phyloP scores from a whole-genome alignment of 2,888 invertebrate genomes.

The Xestia xanthographa region DNA sequence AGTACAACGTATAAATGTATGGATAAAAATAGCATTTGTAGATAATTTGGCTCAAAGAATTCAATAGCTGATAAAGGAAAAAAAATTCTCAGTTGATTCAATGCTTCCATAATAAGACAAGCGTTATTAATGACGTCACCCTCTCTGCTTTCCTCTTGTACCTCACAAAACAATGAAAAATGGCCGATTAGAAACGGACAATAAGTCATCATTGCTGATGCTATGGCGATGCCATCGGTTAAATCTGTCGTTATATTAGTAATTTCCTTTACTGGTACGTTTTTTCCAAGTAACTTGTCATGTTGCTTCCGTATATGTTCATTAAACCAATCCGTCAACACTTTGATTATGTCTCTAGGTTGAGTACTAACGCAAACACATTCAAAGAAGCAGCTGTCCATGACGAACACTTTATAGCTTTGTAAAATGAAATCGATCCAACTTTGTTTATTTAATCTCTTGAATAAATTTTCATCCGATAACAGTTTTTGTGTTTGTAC shows the following conservation, averaged over 20 bases:
- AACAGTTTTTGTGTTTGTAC: conserved; percentile 76
- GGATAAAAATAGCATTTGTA: conserved; percentile 91
- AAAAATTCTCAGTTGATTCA: conserved; percentile 89
- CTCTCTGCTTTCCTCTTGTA: conserved; percentile 80
- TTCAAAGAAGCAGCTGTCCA: conserved; percentile 87
- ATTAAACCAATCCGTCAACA: conserved; percentile 84
- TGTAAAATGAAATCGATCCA: conserved; percentile 92
- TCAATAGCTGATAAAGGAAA: conserved; percentile 89
- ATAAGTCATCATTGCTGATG: conserved; percentile 88
- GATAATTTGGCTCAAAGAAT: conserved; percentile 88
- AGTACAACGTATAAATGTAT: conserved; percentile 89
- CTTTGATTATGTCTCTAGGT: conserved; percentile 78
- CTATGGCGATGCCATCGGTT: conserved; percentile 89
- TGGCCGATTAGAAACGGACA: conserved; percentile 90
- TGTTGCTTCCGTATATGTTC: conserved; percentile 78
- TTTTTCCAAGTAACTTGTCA: conserved; percentile 70
- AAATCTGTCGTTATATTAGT: conserved; percentile 89
- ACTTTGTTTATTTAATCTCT: conserved; percentile 85
- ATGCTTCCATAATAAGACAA: conserved; percentile 88
- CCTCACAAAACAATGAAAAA: conserved; percentile 85
- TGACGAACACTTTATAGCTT: conserved; percentile 90
- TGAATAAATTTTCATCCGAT: conserved; percentile 74
- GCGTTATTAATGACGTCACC: conserved; percentile 90
- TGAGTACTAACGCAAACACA: conserved; percentile 82
- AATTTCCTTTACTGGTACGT: conserved; percentile 75